Percentiles rank a stretch among this genome's conserved stretches.
These are phyloP conservation scores for Colinus virginianus DNA, from an alignment of 2,113 vertebrate species.

Conservation along the genomic window DNA sequence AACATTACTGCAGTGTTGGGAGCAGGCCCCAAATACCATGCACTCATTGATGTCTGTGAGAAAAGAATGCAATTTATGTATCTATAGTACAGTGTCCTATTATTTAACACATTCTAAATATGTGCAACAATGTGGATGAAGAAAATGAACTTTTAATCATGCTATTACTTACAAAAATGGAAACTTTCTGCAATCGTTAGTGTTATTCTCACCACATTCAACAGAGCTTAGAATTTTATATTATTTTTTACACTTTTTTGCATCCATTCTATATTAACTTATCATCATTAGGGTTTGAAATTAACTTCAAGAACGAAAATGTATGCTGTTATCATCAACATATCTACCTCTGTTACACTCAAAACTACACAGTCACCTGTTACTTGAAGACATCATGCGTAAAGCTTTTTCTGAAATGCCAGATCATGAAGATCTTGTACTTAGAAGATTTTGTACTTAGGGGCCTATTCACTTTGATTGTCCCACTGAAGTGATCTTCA, in stretches of 20 bases:
- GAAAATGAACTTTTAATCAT: background rate
- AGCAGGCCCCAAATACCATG: slow-evolving; percentile 90
- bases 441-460: background rate
- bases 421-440: background rate
- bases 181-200: background rate
- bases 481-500: background rate
- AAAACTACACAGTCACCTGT: background rate
- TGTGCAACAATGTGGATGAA: background rate
- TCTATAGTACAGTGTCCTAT: fast-evolving
- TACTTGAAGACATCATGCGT: background rate
- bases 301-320: background rate
- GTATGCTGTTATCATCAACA: background rate
- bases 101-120: background rate
- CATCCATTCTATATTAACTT: background rate
- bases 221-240: background rate
- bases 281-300: background rate
- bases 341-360: background rate
- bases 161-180: background rate
- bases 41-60: slow-evolving; percentile 93
- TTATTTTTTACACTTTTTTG: background rate
- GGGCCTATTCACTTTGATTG: background rate
- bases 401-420: background rate
- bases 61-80: background rate
- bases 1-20: slow-evolving; percentile 91
- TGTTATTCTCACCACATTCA: background rate